A percentile compares a stretch with the other conserved stretches of the same genome.
Conservation (phyloP, 2,113 vertebrate species). For the Aphyosemion australe region DNA sequence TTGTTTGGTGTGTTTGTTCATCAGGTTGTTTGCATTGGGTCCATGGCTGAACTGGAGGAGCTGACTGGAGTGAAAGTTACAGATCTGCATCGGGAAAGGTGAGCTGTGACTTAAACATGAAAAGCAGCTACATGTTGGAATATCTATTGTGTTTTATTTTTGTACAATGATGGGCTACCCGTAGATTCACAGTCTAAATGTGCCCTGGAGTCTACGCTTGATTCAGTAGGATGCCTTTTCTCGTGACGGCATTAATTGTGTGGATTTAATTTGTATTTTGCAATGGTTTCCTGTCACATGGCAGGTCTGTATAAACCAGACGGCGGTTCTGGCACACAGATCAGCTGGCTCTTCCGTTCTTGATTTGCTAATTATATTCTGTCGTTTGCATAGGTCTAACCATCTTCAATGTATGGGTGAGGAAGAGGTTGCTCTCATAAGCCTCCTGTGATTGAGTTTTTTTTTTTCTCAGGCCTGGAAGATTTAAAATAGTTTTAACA, state of each 20-base stretch:
- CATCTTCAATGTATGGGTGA: slow-evolving; percentile 30
- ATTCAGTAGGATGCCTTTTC: neutral
- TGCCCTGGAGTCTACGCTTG: neutral
- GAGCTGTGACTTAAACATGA: slow-evolving; percentile 24
- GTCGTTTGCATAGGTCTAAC: slow-evolving; percentile 10
- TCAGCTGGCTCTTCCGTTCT: slow-evolving; percentile 22
- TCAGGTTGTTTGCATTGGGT: slow-evolving; percentile 94
- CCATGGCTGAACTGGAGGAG: slow-evolving; percentile 89
- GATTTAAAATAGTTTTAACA: neutral
- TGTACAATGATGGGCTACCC: neutral
- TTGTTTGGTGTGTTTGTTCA: slow-evolving; percentile 7
- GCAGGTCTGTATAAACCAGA: slow-evolving; percentile 24
- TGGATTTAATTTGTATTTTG: neutral
- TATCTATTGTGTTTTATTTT: neutral
- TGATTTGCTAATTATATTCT: slow-evolving; percentile 31
- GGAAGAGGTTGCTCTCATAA: neutral
- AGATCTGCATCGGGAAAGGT: slow-evolving; percentile 97
- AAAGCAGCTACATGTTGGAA: neutral
- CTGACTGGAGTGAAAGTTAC: slow-evolving; percentile 86
- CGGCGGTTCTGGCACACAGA: slow-evolving; percentile 13
- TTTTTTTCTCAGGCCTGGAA: neutral
- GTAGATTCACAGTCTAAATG: neutral
- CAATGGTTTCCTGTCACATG: slow-evolving; percentile 8
- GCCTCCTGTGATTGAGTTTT: slow-evolving; percentile 5
- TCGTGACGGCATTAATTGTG: neutral